Evolutionary conservation across 2,797 vertebrate species (phyloP), one percentile per base, ranked within the genome.

Genomic region (Aphelocoma californica): DNA sequence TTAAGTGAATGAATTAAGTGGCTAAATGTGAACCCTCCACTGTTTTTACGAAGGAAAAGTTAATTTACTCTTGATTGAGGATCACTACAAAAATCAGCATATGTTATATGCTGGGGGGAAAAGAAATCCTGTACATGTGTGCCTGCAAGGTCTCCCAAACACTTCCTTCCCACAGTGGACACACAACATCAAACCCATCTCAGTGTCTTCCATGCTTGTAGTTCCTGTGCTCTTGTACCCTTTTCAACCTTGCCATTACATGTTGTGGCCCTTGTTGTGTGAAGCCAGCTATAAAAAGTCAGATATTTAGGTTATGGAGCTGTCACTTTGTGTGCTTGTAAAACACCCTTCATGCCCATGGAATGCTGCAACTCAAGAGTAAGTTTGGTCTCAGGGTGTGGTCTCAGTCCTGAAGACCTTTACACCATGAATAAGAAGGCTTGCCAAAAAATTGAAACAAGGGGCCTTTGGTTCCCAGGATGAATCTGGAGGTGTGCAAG

Each of bases 31-130:
- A 95, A 45, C 40, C 14, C 26, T 88, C 25, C 51, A 25, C 47
- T 75, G 42, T 81, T 96, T 92, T 94, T 88, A 86, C 72, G 18
- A 72, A 86, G 36, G 32, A 94, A 89, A 88, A 34, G 14, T 79
- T 90, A 83, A 62, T 88, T 50, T 85, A 72, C 26, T 32, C 47
- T 86, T 75, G 57, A 78, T 18, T 29, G 31, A 81, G 17, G 40
- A 91, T 6, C 18, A 56, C 16, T 66, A 65, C 25, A 78, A 78
- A 90, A 74, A 51, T 50, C 65, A 89, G 34, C 12, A 32, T 21
- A 5, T 70, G 34, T 57, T 85, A 8, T 8, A 28, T 28, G 8
- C 18, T 42, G 6, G 6, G 26, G 12, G 9, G 1, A 2, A 45
- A 50, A 53, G 34, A 34, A 21, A 7, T 71, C 20, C 18, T 1